These are phyloP conservation scores for Lithophane ornitopus DNA, from an alignment of 2,888 invertebrate genomes.

Conservation along the genomic window DNA sequence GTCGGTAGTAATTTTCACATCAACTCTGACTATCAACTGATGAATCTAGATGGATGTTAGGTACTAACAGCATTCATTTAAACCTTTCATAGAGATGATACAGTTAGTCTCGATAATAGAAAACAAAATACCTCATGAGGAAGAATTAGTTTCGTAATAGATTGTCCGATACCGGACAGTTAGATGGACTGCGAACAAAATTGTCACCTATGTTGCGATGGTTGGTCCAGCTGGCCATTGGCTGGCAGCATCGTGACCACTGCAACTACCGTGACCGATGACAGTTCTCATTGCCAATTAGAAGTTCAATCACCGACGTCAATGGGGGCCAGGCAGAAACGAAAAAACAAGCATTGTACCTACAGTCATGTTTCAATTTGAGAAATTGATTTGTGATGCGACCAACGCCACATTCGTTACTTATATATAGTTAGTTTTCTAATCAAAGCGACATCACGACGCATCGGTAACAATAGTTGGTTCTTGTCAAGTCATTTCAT, in stretches of 20 bases:
- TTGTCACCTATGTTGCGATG: constrained; percentile 50
- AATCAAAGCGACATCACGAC: constrained; percentile 75
- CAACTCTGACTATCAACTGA: constrained; percentile 20
- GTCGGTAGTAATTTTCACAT: constrained; percentile 49
- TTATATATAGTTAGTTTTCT: constrained; percentile 70
- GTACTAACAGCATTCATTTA: constrained; percentile 27
- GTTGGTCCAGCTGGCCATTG: constrained; percentile 36
- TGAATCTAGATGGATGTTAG: constrained; percentile 41
- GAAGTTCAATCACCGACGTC: constrained; percentile 85
- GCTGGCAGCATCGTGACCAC: constrained; percentile 73
- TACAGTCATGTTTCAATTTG: constrained; percentile 85
- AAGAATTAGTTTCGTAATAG: constrained; percentile 52
- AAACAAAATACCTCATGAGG: constrained; percentile 43
- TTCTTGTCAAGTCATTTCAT: constrained; percentile 70
- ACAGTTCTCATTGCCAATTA: constrained; percentile 83
- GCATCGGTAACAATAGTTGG: constrained; percentile 68
- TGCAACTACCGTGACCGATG: constrained; percentile 76
- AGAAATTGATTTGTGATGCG: constrained; percentile 84
- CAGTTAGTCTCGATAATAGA: constrained; percentile 42
- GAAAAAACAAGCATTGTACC: constrained; percentile 75
- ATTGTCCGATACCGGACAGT: constrained; percentile 15
- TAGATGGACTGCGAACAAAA: constrained; percentile 35
- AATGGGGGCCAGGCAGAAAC: constrained; percentile 71
- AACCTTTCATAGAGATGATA: constrained; percentile 23
- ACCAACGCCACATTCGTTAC: constrained; percentile 69